Base-by-base conservation (phyloP, 2,888 invertebrate genomes). In the Drosophila barbarae region DNA sequence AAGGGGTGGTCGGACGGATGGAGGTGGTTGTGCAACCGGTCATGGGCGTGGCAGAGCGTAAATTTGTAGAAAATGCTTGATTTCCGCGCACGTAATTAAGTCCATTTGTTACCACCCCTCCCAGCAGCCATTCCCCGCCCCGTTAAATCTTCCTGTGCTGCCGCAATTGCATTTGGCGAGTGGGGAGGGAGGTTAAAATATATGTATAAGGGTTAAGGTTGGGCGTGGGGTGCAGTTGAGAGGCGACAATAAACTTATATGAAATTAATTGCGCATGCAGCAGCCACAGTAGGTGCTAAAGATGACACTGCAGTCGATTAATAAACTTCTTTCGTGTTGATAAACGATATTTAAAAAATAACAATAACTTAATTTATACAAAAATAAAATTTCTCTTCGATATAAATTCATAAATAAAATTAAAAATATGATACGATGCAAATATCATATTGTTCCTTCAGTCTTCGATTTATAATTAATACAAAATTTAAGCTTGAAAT, bases 201-300 rank as follows among this genome's bases (percentile, higher is more conserved):
- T 36, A 52, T 26, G 23, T 26, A 26, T 26, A 42, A 38, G 50
- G 50, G 36, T 18, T 57, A 10, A 13, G 54, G 59, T 21, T 21
- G 39, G 30, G 36, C 5, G n/a, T 13, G 41, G 69, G 49, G 47
- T 52, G 78, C 60, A 65, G 77, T 66, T 64, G 66, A 78, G 70
- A 81, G 85, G 80, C 83, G 80, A 81, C 80, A 81, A 81, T 84
- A 81, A 81, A 81, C 85, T 81, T 81, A 79, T 84, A 81, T 84
- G 83, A 84, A 84, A 84, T 81, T 81, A 81, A 81, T 81, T 81
- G 85, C 83, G 83, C 80, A 79, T 84, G 71, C 77, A 76, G 82
- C 69, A 69, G 68, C 64, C 70, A 69, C 64, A 66, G 63, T 51
- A 71, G 41, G 4, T 15, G 26, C 9, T 38, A 59, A 54, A 18